phyloP scores from a whole-genome alignment of 2,888 invertebrate species.

The Apoda limacodes region DNA sequence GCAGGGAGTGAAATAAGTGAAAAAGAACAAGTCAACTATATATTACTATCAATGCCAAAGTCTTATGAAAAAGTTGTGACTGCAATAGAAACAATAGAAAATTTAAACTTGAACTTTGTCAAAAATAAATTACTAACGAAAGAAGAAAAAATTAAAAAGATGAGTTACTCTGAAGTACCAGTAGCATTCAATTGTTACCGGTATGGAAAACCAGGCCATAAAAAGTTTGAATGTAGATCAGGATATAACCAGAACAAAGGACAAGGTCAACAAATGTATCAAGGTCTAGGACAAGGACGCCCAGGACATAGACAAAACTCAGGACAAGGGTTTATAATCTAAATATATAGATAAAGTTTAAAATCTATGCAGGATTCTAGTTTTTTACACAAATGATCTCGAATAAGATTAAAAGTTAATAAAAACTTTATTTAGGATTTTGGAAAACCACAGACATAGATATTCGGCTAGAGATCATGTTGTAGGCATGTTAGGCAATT shows the following conservation, averaged over 20 bases:
- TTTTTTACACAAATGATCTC: too few species aligned
- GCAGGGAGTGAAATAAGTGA: constrained; percentile 1
- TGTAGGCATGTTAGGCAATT: too few species aligned
- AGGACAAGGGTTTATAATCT: too few species aligned
- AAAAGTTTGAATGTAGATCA: not conserved
- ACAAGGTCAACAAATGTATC: too few species aligned
- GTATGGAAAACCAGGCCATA: not conserved
- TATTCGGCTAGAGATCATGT: too few species aligned
- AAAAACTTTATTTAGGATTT: too few species aligned
- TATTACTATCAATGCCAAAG: constrained; percentile 3
- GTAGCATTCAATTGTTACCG: not conserved
- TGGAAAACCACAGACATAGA: too few species aligned
- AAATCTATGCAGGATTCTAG: too few species aligned
- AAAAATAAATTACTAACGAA: constrained; percentile 5
- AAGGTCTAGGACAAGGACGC: too few species aligned
- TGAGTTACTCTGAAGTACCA: not conserved
- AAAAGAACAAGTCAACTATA: constrained; percentile 8
- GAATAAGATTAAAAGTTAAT: too few species aligned
- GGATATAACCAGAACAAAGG: not conserved
- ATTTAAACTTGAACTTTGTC: constrained; percentile 3
- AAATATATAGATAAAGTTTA: too few species aligned
- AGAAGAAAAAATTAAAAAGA: constrained; percentile 6
- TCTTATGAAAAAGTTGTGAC: constrained; percentile 4
- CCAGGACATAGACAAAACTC: too few species aligned
- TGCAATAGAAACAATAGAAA: constrained; percentile 2